Conservation (phyloP, 1,140 invertebrate genomes). For the Cydia fagiglandana region DNA sequence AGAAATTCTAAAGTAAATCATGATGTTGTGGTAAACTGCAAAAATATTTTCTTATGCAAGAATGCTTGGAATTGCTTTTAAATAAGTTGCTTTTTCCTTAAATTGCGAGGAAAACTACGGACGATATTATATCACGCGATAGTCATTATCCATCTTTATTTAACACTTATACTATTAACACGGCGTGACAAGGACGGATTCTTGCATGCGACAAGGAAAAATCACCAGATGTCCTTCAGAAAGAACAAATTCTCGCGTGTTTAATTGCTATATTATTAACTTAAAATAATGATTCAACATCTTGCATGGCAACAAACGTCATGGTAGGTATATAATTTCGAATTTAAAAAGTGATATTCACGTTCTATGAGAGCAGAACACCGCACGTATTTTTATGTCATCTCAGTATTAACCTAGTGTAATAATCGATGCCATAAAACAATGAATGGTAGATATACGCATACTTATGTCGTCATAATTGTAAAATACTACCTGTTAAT, state of each 20-base stretch:
- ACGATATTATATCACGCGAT: background rate
- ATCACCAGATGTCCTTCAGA: background rate
- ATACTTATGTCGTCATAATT: conserved; percentile 2
- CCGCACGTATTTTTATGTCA: conserved; percentile 36
- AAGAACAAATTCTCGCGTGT: conserved; percentile 32
- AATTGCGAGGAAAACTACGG: background rate
- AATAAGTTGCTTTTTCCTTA: background rate
- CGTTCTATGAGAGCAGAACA: conserved; percentile 20
- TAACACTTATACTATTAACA: background rate
- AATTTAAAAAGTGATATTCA: conserved; percentile 2
- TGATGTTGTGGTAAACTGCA: background rate
- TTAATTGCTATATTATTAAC: background rate
- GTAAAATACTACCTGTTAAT: background rate
- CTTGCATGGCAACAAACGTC: background rate
- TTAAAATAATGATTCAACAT: background rate
- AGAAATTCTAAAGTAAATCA: background rate
- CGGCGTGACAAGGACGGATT: background rate
- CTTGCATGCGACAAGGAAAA: background rate
- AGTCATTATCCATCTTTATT: background rate
- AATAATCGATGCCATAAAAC: conserved; percentile 66
- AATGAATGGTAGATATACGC: conserved; percentile 37
- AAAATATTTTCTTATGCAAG: background rate
- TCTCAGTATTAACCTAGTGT: conserved; percentile 73
- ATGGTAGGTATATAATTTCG: background rate
- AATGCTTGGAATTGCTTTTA: background rate